phyloP scores from a whole-genome alignment of 1,140 invertebrate species.

The Whitmania pigra region DNA sequence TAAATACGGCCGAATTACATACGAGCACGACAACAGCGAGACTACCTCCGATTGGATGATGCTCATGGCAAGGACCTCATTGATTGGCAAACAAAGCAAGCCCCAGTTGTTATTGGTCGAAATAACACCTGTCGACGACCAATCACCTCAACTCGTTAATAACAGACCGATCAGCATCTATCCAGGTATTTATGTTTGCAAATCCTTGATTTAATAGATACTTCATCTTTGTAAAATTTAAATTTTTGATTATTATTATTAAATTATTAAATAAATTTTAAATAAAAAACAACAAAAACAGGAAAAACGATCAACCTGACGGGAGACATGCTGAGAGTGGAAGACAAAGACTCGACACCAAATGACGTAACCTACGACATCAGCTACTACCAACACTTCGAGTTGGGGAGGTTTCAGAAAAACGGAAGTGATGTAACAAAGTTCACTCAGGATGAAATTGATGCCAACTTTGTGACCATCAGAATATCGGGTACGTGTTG shows the following conservation, averaged over 20 bases:
- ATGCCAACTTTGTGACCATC: too few species aligned
- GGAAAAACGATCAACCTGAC: too few species aligned
- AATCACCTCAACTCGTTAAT: not conserved
- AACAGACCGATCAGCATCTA: not conserved
- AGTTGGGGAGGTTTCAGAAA: too few species aligned
- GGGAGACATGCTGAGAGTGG: too few species aligned
- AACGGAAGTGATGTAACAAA: too few species aligned
- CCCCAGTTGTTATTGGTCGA: conserved; percentile 6
- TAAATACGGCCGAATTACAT: conserved; percentile 28
- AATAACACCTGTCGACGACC: not conserved
- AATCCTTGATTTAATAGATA: not conserved
- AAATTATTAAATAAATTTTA: too few species aligned
- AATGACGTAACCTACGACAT: too few species aligned
- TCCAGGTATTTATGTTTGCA: not conserved
- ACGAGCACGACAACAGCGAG: conserved; percentile 31
- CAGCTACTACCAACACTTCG: too few species aligned
- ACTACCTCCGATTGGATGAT: conserved; percentile 28
- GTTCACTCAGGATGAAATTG: too few species aligned
- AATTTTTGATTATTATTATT: too few species aligned
- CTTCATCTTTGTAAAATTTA: not conserved
- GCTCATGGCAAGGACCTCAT: not conserved
- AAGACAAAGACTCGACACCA: too few species aligned
- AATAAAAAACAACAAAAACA: too few species aligned
- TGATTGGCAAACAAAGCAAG: conserved; percentile 1
- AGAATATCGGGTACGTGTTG: not conserved